Conservation (phyloP, 92 coral and sea anemone species). For the Porites lobata region DNA sequence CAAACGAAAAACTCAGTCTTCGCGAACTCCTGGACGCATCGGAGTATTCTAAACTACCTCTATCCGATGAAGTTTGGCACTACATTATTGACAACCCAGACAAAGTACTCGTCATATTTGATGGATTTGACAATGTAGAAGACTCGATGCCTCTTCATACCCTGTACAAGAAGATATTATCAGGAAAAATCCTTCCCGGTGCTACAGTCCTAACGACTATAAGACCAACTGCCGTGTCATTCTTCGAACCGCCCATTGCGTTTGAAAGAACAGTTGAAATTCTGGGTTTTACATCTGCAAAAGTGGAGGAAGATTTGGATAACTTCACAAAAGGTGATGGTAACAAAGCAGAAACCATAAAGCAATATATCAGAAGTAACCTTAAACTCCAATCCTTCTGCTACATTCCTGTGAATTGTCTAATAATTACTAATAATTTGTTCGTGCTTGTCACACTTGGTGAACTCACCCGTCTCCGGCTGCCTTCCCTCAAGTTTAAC, state of each 20-base stretch:
- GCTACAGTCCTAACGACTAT: too few relatives aligned
- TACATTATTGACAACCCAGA: background rate
- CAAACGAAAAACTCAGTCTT: constrained; percentile 2
- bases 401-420: constrained; percentile 60
- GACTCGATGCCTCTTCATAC: constrained; percentile 1
- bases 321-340: background rate
- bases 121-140: constrained; percentile 42
- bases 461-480: background rate
- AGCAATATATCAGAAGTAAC: constrained; percentile 11
- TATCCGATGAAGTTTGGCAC: constrained; percentile 11
- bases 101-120: constrained; percentile 44
- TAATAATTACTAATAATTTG: constrained; percentile 60
- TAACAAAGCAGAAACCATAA: background rate
- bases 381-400: constrained; percentile 35
- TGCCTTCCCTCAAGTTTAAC: too few relatives aligned
- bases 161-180: background rate
- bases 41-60: background rate
- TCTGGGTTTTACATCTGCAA: background rate
- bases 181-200: background rate
- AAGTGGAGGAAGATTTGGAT: background rate
- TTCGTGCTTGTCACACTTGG: background rate
- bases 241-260: background rate
- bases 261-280: constrained; percentile 13
- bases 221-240: background rate
- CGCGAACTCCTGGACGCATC: constrained; percentile 11